Conservation (phyloP, 2,888 invertebrate species). For the Acanthopleura granulata region DNA sequence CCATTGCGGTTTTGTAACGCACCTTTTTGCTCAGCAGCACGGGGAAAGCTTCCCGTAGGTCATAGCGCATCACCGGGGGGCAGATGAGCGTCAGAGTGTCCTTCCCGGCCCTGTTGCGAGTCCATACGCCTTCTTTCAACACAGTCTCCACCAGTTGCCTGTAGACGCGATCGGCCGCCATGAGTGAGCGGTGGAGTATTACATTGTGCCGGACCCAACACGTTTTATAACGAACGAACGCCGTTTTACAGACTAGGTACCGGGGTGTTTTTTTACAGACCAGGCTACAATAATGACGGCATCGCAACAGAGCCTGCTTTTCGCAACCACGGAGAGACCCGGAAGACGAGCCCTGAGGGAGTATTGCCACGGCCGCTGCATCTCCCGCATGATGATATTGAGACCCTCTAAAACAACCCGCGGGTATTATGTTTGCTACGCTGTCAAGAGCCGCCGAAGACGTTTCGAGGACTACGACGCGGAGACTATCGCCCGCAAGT, state of each 20-base stretch:
- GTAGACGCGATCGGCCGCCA: neutral
- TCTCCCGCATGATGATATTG: neutral
- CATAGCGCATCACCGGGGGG: neutral
- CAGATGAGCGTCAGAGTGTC: neutral
- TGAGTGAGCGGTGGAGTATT: no score
- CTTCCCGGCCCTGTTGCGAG: neutral
- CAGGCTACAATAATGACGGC: neutral
- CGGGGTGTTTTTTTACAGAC: no score
- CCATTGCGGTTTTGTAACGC: neutral
- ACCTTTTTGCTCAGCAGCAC: neutral
- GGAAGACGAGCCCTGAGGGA: neutral
- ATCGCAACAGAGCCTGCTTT: neutral
- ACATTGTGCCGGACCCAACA: no score
- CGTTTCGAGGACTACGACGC: neutral
- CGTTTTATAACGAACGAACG: no score
- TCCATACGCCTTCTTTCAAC: neutral
- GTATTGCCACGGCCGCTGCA: neutral
- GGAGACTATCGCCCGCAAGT: neutral
- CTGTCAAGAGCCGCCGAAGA: neutral
- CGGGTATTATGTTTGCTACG: neutral
- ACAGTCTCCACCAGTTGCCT: neutral
- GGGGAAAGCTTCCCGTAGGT: neutral
- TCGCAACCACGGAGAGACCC: neutral
- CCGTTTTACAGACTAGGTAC: no score
- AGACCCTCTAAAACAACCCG: neutral